A percentile compares a stretch with the other conserved stretches of the same genome.
Conservation (phyloP, 2,113 vertebrate genomes). For the Dryoscopus gambensis region DNA sequence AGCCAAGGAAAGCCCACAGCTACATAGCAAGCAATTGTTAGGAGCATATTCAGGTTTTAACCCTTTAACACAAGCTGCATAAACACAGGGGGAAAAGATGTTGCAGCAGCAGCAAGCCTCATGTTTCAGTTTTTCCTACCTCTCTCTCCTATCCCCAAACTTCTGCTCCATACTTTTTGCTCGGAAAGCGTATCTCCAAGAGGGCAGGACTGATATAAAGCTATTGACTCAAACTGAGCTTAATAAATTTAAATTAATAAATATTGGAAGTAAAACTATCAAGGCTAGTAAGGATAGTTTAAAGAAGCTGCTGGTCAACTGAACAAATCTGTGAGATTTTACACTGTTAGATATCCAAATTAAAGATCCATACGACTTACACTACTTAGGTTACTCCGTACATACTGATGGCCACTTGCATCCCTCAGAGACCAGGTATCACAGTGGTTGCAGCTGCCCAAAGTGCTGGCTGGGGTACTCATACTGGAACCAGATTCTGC, state of each 20-base stretch:
- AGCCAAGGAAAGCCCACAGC: neutral
- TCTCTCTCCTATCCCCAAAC: neutral
- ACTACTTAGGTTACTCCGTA: neutral
- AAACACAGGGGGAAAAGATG: neutral
- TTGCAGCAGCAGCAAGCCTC: neutral
- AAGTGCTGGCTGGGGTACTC: neutral
- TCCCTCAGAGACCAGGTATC: neutral
- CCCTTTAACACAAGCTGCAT: neutral
- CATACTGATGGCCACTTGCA: neutral
- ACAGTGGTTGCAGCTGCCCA: neutral
- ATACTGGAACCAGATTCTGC: neutral
- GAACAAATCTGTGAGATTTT: neutral
- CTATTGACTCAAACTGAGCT: neutral
- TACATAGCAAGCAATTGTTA: neutral
- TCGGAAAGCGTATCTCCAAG: accelerated
- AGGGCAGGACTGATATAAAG: neutral
- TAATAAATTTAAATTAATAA: neutral
- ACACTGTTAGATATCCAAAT: neutral
- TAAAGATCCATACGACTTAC: neutral
- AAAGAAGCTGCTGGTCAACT: neutral
- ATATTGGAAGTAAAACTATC: neutral
- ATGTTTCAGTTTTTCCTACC: neutral
- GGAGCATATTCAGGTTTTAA: neutral
- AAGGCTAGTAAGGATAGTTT: neutral
- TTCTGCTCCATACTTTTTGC: neutral